These are phyloP conservation scores for Xenentodon cancila DNA, from an alignment of 2,797 vertebrate genomes.

Conservation along the genomic window DNA sequence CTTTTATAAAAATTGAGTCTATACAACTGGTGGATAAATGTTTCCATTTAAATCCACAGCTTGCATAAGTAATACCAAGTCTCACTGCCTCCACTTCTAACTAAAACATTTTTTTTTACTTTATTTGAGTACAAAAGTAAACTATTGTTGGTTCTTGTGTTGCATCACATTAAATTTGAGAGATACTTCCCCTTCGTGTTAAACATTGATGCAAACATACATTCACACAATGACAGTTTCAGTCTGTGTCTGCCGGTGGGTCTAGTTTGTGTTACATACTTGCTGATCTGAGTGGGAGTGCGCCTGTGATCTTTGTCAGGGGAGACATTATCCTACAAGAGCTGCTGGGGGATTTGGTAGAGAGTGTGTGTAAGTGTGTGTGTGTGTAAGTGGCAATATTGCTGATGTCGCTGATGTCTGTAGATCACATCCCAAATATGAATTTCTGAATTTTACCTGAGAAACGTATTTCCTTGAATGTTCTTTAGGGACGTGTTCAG, in stretches of 20 bases:
- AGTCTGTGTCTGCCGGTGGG: slow-evolving; percentile 14
- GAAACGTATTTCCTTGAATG: neutral
- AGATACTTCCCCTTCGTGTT: slow-evolving; percentile 22
- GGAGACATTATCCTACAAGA: slow-evolving; percentile 19
- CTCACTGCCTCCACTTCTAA: slow-evolving; percentile 3
- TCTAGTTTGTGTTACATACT: slow-evolving; percentile 24
- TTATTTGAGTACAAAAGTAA: too few species aligned
- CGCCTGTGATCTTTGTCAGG: slow-evolving; percentile 30
- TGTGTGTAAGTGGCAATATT: neutral
- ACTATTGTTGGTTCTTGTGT: too few species aligned
- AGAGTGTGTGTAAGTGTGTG: neutral
- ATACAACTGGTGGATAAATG: slow-evolving; percentile 6
- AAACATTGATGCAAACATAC: slow-evolving; percentile 51
- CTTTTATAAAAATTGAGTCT: slow-evolving; percentile 16
- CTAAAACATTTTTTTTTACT: too few species aligned
- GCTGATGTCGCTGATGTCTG: too few species aligned
- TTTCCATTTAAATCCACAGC: slow-evolving; percentile 27
- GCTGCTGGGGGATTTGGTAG: slow-evolving; percentile 12
- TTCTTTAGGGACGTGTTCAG: neutral
- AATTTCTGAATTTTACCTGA: neutral
- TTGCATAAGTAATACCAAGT: slow-evolving; percentile 17
- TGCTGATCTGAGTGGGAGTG: slow-evolving; percentile 26
- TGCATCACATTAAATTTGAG: slow-evolving; percentile 14
- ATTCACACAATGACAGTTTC: slow-evolving; percentile 42
- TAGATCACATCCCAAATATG: neutral